These are phyloP conservation scores for Elegia similella DNA, from an alignment of 2,888 invertebrate genomes.

Conservation along the genomic window DNA sequence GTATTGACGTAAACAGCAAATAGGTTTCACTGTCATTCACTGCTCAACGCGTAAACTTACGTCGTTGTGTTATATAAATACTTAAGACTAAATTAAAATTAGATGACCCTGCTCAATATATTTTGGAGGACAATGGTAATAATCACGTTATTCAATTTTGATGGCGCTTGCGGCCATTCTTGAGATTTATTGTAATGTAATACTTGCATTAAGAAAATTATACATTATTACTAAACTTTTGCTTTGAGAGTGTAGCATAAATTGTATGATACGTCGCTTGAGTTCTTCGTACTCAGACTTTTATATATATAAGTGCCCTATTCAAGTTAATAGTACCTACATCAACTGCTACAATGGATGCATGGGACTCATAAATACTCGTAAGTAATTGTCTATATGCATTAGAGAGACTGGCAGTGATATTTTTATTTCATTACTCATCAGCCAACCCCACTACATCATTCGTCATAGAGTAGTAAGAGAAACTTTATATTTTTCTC, in stretches of 20 bases:
- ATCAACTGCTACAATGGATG: not conserved
- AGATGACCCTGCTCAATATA: conserved; percentile 41
- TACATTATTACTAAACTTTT: no score
- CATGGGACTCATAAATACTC: not conserved
- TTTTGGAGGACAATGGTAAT: conserved; percentile 29
- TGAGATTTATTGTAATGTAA: not conserved
- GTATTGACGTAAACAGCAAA: not conserved
- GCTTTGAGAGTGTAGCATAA: no score
- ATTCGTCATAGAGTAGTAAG: not conserved
- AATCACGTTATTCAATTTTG: not conserved
- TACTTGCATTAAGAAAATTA: no score
- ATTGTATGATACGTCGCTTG: not conserved
- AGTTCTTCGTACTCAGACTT: not conserved
- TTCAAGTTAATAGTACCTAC: not conserved
- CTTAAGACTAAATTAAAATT: conserved; percentile 46
- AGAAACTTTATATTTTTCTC: not conserved
- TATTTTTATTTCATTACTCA: conserved; percentile 15
- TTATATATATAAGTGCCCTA: not conserved
- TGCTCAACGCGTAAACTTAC: conserved; percentile 3
- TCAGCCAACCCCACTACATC: not conserved
- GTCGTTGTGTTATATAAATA: conserved; percentile 32
- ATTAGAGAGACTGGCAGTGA: not conserved
- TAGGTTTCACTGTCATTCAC: conserved; percentile 1
- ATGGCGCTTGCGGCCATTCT: not conserved
- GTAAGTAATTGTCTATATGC: not conserved